Evolutionary conservation across 2,113 vertebrate genomes (phyloP), one percentile per base, ranked within the genome.

Genomic region (Leiothrix lutea): DNA sequence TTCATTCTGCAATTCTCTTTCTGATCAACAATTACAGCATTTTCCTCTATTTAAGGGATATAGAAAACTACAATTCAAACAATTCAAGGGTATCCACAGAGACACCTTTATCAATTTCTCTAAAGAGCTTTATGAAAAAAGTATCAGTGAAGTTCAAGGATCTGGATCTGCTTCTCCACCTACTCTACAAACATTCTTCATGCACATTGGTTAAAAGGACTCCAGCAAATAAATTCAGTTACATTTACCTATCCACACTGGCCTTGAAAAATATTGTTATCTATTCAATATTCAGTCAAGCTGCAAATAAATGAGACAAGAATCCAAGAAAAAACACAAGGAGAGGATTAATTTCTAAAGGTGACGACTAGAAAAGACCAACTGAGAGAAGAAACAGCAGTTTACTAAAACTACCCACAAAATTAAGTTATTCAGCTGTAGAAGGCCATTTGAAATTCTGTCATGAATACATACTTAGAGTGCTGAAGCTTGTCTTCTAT

Each of bases 401-500:
- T 58, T 86, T 57, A 79, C 25, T 57, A 57, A 57, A 88, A 47
- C 9, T 9, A 42, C 14, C 20, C 18, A 58, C 31, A 62, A 73
- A 56, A 61, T 70, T 11, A 79, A 71, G 8, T 25, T n/a, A 50
- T 56, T 84, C 62, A 85, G 65, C 25, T 5, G 9, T 33, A 79
- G 8, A 91, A 57, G 57, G 21, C 21, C 29, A 81, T 12, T 40
- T 88, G 40, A 73, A 74, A 79, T 12, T 70, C 18, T 69, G 26
- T 12, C 85, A 87, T 51, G 5, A 80, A 91, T 65, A 97, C 98
- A 66, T 98, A 99, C 99, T 99, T 99, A 82, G 99, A 98, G 97
- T 99, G 99, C 73, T 99, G 99, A 26, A 99, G 98, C 87, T 99
- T 99, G 83, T 99, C 99, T 97, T 99, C 99, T 70, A 99, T 98